Percentiles rank a stretch among this genome's conserved stretches.
Evolutionary conservation across 2,113 vertebrate species (phyloP).

Genomic region (Cranoglanis bouderius): DNA sequence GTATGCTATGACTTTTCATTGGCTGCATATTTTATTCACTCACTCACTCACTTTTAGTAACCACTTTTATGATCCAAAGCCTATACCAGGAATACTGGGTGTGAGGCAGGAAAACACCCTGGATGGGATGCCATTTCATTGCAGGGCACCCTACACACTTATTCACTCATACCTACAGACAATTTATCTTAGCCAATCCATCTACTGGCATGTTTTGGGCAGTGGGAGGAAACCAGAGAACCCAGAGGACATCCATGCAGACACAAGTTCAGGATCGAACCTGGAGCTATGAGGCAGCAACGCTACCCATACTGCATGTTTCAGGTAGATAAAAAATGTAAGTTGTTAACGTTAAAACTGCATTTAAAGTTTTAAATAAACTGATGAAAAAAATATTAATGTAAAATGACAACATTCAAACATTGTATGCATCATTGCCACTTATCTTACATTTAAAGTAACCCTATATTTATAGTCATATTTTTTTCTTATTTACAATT

Average conservation of each 20-base stretch:
- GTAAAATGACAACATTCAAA: neutral
- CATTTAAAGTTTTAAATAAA: neutral
- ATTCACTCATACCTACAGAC: neutral
- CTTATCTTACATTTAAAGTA: neutral
- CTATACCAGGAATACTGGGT: neutral
- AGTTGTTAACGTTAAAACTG: neutral
- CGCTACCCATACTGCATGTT: neutral
- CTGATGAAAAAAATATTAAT: neutral
- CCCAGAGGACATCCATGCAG: neutral
- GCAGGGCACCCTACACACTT: neutral
- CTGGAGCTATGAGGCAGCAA: neutral
- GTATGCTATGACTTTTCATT: neutral
- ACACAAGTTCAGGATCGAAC: neutral
- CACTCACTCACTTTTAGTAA: neutral
- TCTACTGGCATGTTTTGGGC: neutral
- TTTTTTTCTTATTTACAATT: neutral
- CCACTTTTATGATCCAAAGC: neutral
- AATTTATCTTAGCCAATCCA: neutral
- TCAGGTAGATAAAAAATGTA: neutral
- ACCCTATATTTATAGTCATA: neutral
- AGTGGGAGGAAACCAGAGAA: neutral
- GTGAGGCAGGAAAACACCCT: neutral
- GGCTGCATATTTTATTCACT: neutral
- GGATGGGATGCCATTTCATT: neutral
- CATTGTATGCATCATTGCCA: too few relatives aligned